Percentiles rank a stretch among this genome's conserved stretches.
These are phyloP conservation scores for Apodemia duryi DNA, from an alignment of 2,888 invertebrate genomes.

Conservation along the genomic window DNA sequence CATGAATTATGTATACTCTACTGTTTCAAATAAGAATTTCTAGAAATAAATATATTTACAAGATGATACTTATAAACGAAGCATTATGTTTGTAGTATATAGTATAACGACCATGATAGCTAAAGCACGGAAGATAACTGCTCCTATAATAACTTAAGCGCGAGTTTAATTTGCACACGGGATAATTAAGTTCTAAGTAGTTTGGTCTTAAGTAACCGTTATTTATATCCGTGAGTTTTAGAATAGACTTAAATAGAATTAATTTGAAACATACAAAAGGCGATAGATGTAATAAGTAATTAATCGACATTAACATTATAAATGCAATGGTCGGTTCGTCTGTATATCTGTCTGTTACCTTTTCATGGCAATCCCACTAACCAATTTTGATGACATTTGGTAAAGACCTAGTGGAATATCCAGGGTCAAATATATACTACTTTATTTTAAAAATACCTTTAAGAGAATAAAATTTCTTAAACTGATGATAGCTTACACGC, in stretches of 20 bases:
- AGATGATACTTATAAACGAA: conserved; percentile 9
- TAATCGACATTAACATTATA: too few relatives aligned
- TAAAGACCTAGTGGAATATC: too few relatives aligned
- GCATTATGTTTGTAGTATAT: conserved; percentile 15
- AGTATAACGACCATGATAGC: conserved; percentile 48
- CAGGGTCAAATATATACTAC: too few relatives aligned
- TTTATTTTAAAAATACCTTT: too few relatives aligned
- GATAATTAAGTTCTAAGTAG: conserved; percentile 34
- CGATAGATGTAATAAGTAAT: too few relatives aligned
- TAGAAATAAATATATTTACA: conserved; percentile 12
- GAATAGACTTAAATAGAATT: neutral
- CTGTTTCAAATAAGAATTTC: neutral
- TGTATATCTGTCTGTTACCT: too few relatives aligned
- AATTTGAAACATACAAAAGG: neutral
- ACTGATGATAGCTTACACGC: too few relatives aligned
- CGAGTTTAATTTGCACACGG: conserved; percentile 52
- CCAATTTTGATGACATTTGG: too few relatives aligned
- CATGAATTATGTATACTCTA: too few relatives aligned
- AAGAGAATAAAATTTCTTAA: too few relatives aligned
- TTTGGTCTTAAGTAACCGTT: conserved; percentile 14
- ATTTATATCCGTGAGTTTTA: conserved; percentile 8
- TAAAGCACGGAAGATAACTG: conserved; percentile 50
- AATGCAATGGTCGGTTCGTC: too few relatives aligned
- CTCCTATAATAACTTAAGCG: conserved; percentile 54
- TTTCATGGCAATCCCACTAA: too few relatives aligned